These are phyloP conservation scores for Tragelaphus scriptus DNA, from an alignment of 2,113 vertebrate species.

Conservation along the genomic window DNA sequence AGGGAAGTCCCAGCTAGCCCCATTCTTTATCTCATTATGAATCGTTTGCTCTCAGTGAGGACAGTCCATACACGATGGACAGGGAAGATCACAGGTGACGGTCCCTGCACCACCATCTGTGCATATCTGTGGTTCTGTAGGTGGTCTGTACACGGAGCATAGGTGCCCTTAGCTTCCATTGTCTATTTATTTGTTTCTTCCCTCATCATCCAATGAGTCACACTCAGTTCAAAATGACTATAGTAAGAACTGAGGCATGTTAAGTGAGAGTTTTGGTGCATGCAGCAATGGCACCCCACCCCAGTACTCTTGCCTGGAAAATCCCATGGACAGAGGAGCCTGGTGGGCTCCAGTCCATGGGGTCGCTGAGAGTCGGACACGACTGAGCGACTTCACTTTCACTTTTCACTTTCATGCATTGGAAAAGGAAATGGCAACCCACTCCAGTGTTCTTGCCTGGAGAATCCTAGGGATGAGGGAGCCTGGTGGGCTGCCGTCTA, in stretches of 20 bases:
- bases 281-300: background rate
- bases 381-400: no score
- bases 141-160: accelerated
- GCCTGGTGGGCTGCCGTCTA: no score
- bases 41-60: background rate
- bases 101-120: accelerated
- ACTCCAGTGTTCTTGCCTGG: no score
- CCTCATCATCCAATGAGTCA: background rate
- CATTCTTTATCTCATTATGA: background rate
- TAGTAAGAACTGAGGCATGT: background rate
- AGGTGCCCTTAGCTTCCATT: background rate
- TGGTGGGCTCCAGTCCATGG: no score
- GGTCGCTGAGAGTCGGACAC: no score
- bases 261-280: background rate
- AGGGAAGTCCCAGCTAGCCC: background rate
- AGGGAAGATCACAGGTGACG: accelerated
- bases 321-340: no score
- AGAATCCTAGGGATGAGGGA: no score
- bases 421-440: no score
- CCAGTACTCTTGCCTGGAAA: no score
- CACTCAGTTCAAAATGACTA: background rate
- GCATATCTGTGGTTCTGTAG: accelerated
- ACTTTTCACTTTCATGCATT: no score
- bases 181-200: background rate
- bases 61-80: background rate